A percentile compares a stretch with the other conserved stretches of the same genome.
These are phyloP conservation scores for Eretmochelys imbricata DNA, from an alignment of 2,113 vertebrate genomes.

Conservation along the genomic window DNA sequence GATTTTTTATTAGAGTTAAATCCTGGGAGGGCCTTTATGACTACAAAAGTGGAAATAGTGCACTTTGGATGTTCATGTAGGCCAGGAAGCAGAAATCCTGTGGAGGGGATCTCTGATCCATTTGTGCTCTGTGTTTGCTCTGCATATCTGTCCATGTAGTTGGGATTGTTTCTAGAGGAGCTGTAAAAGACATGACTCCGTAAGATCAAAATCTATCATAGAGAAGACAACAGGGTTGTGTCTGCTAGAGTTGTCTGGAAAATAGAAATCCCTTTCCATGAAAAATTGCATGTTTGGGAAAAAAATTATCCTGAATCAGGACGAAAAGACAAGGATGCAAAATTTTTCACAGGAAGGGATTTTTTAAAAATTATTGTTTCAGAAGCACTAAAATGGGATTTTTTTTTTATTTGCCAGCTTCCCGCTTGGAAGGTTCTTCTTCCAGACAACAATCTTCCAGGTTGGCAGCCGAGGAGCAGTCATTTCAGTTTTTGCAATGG, in stretches of 20 bases:
- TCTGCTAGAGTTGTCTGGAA: not conserved
- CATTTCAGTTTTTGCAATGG: not conserved
- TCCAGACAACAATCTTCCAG: not conserved
- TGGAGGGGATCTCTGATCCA: conserved; percentile 16
- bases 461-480: not conserved
- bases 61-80: not conserved
- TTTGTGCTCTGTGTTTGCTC: conserved; percentile 32
- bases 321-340: not conserved
- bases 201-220: not conserved
- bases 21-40: not conserved
- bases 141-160: not conserved
- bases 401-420: not conserved
- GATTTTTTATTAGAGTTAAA: not conserved
- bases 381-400: not conserved
- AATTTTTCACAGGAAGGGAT: not conserved
- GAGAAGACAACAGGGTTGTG: not conserved
- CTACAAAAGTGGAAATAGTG: conserved; percentile 4
- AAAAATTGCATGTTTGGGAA: not conserved
- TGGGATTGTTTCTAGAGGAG: not conserved
- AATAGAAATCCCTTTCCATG: not conserved
- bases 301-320: not conserved
- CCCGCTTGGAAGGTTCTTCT: not conserved
- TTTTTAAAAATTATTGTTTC: not conserved
- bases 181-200: not conserved
- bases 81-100: not conserved